Base-by-base conservation (phyloP, 2,113 vertebrate genomes). In the Canis aureus region DNA sequence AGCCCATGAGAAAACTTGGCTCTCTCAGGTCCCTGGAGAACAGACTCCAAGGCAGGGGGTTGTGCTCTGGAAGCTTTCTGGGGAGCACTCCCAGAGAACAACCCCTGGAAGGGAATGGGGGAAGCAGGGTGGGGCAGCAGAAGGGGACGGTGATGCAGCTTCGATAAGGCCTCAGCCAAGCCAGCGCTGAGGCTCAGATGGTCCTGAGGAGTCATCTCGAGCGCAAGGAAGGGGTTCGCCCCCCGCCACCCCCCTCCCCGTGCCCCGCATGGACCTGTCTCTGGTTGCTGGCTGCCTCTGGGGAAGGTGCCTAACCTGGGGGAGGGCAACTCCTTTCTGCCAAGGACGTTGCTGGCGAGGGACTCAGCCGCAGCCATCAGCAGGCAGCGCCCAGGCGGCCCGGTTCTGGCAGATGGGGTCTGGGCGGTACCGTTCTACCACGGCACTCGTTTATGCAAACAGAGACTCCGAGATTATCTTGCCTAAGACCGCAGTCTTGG, bases 211-310 rank as follows among this genome's bases (percentile, higher is more conserved):
- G n/a, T 71, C 60, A 27, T 6, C 29, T 43, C 5, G 0, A 23
- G 23, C 0, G 2, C 43, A 55, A 57, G 19, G 3, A 3, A 51
- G 11, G 11, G 38, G 3, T 10, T 35, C 16, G 27, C 38, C 53
- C 10, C 43, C 43, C 43, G 35, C 35, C 38, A 38, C 4, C 38
- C 4, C 4, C 38, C 3, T 4, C 43, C 71, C 73, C 78, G 32
- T 11, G 15, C 35, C n/a, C n/a, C 32, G 12, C 0, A 0, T 0
- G 43, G 35, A 25, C 49, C 11, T 49, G 19, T 51, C 57, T 76
- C 27, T 49, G 23, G n/a, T 67, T n/a, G 11, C 19, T 3, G 5
- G 55, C 55, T 57, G n/a, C 57, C 22, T 69, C 55, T 38, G 49
- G 23, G 51, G 49, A 76, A 49, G 60, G 81, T 35, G 25, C 20